phyloP scores from a whole-genome alignment of 2,797 vertebrate genomes.

The Lagothrix lagotricha region DNA sequence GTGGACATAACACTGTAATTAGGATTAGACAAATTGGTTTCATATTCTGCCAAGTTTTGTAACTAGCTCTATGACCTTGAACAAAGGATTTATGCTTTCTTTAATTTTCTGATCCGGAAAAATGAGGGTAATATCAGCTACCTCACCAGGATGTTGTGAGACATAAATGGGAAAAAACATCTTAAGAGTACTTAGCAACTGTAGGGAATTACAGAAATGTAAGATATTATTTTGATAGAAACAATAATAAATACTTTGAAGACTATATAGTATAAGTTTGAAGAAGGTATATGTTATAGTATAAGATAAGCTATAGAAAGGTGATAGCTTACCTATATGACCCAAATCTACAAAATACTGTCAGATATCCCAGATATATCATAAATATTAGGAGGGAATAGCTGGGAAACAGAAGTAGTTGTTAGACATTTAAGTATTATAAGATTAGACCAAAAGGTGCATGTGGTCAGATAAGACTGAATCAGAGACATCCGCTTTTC shows the following conservation, averaged over 20 bases:
- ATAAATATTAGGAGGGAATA: neutral
- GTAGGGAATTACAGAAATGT: conserved; percentile 6
- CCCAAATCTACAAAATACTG: neutral
- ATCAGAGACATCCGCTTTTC: neutral
- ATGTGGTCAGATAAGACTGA: neutral
- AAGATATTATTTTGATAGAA: conserved; percentile 13
- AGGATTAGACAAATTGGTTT: conserved; percentile 10
- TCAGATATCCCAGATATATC: neutral
- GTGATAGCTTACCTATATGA: neutral
- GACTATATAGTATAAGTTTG: neutral
- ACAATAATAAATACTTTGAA: neutral
- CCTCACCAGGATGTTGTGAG: neutral
- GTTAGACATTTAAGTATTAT: neutral
- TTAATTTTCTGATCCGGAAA: conserved; percentile 12
- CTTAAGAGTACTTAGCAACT: neutral
- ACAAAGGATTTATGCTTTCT: conserved; percentile 32
- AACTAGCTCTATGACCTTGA: neutral
- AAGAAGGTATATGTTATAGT: neutral
- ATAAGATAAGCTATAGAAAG: neutral
- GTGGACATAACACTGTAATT: neutral
- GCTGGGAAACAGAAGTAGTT: neutral
- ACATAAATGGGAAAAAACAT: neutral
- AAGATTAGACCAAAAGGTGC: neutral
- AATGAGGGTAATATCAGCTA: neutral
- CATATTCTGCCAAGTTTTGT: conserved; percentile 5